These are phyloP conservation scores for Anabas testudineus DNA, from an alignment of 2,797 vertebrate species.

Conservation along the genomic window DNA sequence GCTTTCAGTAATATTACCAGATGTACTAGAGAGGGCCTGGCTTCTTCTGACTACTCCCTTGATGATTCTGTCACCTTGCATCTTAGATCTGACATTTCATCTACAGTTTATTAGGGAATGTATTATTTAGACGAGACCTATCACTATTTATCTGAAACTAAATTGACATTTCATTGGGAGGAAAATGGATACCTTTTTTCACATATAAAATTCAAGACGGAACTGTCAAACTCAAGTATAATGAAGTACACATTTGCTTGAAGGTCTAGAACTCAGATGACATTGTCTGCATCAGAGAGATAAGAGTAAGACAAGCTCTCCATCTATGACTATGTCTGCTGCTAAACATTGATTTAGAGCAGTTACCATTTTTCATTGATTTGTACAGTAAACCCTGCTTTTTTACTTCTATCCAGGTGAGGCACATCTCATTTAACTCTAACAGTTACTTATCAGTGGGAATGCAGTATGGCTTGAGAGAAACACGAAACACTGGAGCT, in stretches of 20 bases:
- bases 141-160: background rate
- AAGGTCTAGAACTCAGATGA: no score
- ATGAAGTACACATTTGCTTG: no score
- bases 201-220: no score
- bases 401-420: background rate
- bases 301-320: no score
- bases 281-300: no score
- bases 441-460: background rate
- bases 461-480: background rate
- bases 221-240: no score
- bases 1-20: background rate
- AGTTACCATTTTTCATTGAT: background rate
- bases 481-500: slow-evolving; percentile 1
- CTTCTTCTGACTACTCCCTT: background rate
- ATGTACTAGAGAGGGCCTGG: background rate
- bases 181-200: no score
- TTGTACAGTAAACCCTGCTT: background rate
- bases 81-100: background rate
- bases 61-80: background rate
- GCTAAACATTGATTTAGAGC: background rate
- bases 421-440: background rate
- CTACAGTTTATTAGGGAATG: background rate
- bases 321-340: background rate
- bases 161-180: no score
- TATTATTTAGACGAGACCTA: background rate